These are phyloP conservation scores for Morpho achilles DNA, from an alignment of 2,888 invertebrate genomes.

Conservation along the genomic window DNA sequence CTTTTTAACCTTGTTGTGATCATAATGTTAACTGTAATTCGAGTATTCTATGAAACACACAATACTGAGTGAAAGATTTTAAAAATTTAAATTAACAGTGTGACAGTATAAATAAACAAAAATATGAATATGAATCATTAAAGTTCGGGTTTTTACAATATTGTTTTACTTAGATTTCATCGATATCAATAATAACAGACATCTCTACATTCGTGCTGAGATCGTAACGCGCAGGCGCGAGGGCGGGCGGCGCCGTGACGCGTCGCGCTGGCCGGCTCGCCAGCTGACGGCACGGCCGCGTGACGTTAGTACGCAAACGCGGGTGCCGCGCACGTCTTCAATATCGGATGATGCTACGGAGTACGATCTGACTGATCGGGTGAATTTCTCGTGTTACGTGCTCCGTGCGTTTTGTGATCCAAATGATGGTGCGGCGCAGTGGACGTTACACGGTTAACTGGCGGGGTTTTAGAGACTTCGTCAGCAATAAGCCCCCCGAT, in stretches of 20 bases:
- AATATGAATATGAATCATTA: too few species aligned
- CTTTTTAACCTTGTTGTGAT: too few species aligned
- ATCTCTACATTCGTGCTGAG: slow-evolving; percentile 36
- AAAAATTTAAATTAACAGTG: too few species aligned
- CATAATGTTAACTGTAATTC: too few species aligned
- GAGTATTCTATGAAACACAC: too few species aligned
- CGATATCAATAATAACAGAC: slow-evolving; percentile 25
- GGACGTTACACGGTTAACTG: slow-evolving; percentile 76
- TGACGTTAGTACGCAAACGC: slow-evolving; percentile 61
- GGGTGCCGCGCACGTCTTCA: slow-evolving; percentile 46
- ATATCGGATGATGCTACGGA: slow-evolving; percentile 34
- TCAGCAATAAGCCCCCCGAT: slow-evolving; percentile 70
- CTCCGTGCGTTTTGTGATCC: slow-evolving; percentile 30
- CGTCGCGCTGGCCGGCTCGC: slow-evolving; percentile 41
- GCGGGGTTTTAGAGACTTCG: slow-evolving; percentile 72
- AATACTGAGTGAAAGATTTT: too few species aligned
- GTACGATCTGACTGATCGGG: slow-evolving; percentile 30
- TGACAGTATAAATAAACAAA: too few species aligned
- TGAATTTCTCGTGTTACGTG: slow-evolving; percentile 28
- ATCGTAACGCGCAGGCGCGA: slow-evolving; percentile 61
- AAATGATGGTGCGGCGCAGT: slow-evolving; percentile 75
- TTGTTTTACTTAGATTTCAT: slow-evolving; percentile 8
- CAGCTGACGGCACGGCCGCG: slow-evolving; percentile 65
- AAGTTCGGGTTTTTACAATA: too few species aligned
- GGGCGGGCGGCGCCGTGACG: slow-evolving; percentile 59